A percentile compares a stretch with the other conserved stretches of the same genome.
These are phyloP conservation scores for Ormyrus nitidulus DNA, from an alignment of 2,888 invertebrate genomes.

Conservation along the genomic window DNA sequence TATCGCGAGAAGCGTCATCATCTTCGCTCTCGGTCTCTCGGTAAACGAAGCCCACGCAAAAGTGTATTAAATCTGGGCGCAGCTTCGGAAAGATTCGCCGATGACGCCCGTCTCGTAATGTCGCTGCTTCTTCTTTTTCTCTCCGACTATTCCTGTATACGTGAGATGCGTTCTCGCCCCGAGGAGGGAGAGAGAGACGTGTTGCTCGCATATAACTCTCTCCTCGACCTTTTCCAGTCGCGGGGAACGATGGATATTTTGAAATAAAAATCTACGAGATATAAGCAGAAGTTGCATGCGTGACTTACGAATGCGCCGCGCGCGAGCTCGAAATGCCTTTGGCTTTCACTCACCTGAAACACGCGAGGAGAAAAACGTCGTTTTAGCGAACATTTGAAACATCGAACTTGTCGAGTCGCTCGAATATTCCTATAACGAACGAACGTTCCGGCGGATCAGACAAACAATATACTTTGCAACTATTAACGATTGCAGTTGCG, in stretches of 20 bases:
- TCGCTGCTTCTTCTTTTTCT: no score
- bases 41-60: constrained; percentile 13
- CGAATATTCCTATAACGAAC: background rate
- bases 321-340: constrained; percentile 2
- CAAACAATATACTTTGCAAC: constrained; percentile 15
- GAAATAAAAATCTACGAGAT: constrained; percentile 27
- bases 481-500: constrained; percentile 8
- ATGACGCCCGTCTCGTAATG: no score
- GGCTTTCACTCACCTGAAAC: constrained; percentile 65
- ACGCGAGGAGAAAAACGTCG: constrained; percentile 51
- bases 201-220: constrained; percentile 9
- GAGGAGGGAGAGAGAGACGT: background rate
- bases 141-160: no score
- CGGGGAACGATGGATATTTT: constrained; percentile 29
- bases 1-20: constrained; percentile 55
- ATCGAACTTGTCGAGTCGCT: background rate
- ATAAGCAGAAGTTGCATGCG: background rate
- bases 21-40: constrained; percentile 52
- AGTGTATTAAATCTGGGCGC: constrained; percentile 22
- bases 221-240: constrained; percentile 7
- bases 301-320: constrained; percentile 28
- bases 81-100: no score
- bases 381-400: constrained; percentile 33
- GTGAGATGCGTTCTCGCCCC: no score
- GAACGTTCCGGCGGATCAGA: background rate